phyloP scores from a whole-genome alignment of 2,797 vertebrate species.

The Fringilla coelebs region DNA sequence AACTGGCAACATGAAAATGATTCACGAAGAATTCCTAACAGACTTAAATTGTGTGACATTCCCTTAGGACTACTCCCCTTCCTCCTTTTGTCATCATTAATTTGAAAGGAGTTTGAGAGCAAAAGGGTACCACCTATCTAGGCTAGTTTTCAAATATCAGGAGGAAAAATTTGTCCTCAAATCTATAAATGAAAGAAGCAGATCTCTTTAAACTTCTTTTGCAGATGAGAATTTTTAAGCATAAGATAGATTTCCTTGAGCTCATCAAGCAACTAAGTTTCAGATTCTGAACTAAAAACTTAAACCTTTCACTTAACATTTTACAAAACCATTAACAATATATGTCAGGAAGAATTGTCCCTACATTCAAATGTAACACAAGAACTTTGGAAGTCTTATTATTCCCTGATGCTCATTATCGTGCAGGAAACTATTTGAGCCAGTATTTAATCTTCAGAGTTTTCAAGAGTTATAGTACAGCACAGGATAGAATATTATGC shows the following conservation, averaged over 20 bases:
- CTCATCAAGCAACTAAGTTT: background rate
- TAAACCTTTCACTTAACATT: background rate
- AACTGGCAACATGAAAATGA: background rate
- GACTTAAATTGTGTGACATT: background rate
- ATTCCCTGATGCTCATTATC: background rate
- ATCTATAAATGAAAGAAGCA: background rate
- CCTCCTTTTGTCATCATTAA: background rate
- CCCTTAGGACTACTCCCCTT: background rate
- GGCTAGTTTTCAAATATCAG: background rate
- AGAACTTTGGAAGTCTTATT: background rate
- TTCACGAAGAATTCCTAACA: background rate
- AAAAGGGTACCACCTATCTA: background rate
- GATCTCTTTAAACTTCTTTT: background rate
- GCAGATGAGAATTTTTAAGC: background rate
- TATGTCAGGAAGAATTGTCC: background rate
- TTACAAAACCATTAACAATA: background rate
- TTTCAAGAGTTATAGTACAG: background rate
- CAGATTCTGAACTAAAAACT: background rate
- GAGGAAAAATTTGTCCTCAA: background rate
- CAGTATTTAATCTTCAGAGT: background rate
- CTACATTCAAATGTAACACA: background rate
- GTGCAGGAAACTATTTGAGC: background rate
- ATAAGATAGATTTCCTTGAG: background rate
- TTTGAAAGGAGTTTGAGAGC: background rate
- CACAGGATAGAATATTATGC: too few species aligned